A percentile compares a stretch with the other conserved stretches of the same genome.
These are phyloP conservation scores for Eupsilia transversa DNA, from an alignment of 2,888 invertebrate genomes.

Conservation along the genomic window DNA sequence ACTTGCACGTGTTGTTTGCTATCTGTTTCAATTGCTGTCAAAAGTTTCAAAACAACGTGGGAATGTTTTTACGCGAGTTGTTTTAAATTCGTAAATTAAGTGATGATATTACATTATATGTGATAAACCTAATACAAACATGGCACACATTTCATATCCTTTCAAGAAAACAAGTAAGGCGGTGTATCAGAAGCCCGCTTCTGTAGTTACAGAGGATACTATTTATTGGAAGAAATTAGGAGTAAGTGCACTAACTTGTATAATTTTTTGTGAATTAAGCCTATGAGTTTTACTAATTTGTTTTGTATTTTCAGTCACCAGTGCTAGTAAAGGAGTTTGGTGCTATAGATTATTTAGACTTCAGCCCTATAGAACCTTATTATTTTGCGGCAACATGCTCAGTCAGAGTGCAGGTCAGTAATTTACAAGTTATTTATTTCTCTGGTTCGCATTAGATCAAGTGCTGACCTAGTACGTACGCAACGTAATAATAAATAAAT, in stretches of 20 bases:
- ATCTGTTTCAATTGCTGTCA: conserved; percentile 32
- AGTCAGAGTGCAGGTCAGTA: conserved; percentile 93
- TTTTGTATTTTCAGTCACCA: conserved; percentile 91
- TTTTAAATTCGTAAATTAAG: conserved; percentile 5
- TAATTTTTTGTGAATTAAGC: background rate
- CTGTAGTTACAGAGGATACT: conserved; percentile 94
- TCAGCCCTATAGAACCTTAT: conserved; percentile 96
- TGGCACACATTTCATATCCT: conserved; percentile 87
- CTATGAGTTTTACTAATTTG: conserved; percentile 12
- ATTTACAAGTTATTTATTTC: background rate
- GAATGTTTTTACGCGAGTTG: conserved; percentile 25
- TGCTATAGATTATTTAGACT: conserved; percentile 97
- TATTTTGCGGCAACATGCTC: conserved; percentile 98
- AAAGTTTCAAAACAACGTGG: conserved; percentile 64
- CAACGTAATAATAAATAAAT: no score
- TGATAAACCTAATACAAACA: conserved; percentile 57
- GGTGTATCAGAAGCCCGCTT: conserved; percentile 92
- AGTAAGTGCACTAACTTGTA: conserved; percentile 88
- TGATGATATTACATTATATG: conserved; percentile 31
- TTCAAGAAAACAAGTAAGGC: conserved; percentile 94
- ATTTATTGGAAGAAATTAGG: conserved; percentile 97
- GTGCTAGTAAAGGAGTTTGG: conserved; percentile 98
- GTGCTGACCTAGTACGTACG: no score
- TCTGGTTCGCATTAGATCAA: no score
- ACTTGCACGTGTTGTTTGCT: conserved; percentile 33